Evolutionary conservation across 2,797 vertebrate species (phyloP).

Genomic region (Malacoctenus gilli): DNA sequence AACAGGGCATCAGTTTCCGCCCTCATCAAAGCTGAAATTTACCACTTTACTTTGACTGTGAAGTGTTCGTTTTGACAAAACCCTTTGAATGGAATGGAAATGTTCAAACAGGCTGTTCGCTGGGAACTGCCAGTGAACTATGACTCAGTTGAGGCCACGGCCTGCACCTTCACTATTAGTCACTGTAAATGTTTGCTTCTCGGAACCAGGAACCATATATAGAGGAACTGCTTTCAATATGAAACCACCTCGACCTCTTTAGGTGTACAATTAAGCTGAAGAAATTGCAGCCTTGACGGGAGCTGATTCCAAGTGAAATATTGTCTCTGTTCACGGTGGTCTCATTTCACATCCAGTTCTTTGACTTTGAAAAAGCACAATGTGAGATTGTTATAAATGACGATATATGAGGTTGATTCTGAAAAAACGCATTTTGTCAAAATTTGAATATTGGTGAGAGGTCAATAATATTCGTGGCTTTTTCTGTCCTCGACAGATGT

Average conservation of each 20-base stretch:
- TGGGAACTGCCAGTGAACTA: conserved; percentile 54
- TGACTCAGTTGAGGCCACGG: conserved; percentile 74
- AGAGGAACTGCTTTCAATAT: conserved; percentile 86
- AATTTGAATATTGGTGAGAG: too few relatives aligned
- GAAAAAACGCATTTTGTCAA: too few relatives aligned
- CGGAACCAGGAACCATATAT: conserved; percentile 80
- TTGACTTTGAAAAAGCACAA: too few relatives aligned
- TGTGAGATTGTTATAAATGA: too few relatives aligned
- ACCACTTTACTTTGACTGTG: too few relatives aligned
- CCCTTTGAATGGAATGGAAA: too few relatives aligned
- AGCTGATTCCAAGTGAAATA: conserved; percentile 64
- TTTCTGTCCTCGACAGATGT: too few relatives aligned
- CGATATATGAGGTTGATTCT: too few relatives aligned
- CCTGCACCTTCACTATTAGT: conserved; percentile 82
- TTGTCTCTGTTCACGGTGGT: conserved; percentile 23
- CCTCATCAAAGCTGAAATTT: too few relatives aligned
- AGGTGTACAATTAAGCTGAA: conserved; percentile 54
- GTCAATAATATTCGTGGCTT: too few relatives aligned
- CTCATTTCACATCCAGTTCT: conserved; percentile 21
- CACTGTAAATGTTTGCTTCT: conserved; percentile 79
- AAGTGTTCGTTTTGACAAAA: too few relatives aligned
- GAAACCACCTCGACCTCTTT: conserved; percentile 77
- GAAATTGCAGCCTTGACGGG: conserved; percentile 50
- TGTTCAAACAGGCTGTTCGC: conserved; percentile 14
- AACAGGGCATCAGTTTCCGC: too few relatives aligned